Evolutionary conservation across 2,797 vertebrate species (phyloP).

Genomic region (Allobates femoralis): DNA sequence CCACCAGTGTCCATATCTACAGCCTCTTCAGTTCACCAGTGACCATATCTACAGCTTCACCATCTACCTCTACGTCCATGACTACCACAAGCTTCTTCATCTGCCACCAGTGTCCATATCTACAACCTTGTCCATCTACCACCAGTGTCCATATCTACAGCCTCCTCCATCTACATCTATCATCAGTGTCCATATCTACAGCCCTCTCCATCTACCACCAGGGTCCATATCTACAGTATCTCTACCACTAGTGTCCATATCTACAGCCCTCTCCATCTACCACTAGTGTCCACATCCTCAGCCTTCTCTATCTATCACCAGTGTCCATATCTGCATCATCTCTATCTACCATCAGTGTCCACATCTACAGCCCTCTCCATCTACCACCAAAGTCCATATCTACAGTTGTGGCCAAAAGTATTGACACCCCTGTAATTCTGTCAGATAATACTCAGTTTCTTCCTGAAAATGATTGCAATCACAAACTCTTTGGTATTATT

Average conservation of each 20-base stretch:
- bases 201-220: neutral
- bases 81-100: neutral
- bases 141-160: neutral
- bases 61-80: neutral
- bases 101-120: neutral
- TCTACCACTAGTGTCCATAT: neutral
- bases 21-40: too few relatives aligned
- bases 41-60: neutral
- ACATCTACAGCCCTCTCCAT: neutral
- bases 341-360: neutral
- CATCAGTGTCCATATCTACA: neutral
- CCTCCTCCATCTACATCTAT: neutral
- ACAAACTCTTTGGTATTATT: too few relatives aligned
- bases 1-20: neutral
- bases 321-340: neutral
- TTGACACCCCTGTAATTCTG: too few relatives aligned
- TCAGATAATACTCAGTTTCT: too few relatives aligned
- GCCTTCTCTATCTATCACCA: neutral
- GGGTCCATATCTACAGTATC: neutral
- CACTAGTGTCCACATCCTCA: neutral
- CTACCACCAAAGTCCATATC: neutral
- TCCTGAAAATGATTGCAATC: too few relatives aligned
- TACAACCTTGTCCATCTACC: neutral
- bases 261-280: neutral
- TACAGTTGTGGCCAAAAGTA: too few relatives aligned